Percentiles rank a stretch among this genome's conserved stretches.
Evolutionary conservation across 2,888 invertebrate species (phyloP).

Genomic region (Hydropsyche betteni): DNA sequence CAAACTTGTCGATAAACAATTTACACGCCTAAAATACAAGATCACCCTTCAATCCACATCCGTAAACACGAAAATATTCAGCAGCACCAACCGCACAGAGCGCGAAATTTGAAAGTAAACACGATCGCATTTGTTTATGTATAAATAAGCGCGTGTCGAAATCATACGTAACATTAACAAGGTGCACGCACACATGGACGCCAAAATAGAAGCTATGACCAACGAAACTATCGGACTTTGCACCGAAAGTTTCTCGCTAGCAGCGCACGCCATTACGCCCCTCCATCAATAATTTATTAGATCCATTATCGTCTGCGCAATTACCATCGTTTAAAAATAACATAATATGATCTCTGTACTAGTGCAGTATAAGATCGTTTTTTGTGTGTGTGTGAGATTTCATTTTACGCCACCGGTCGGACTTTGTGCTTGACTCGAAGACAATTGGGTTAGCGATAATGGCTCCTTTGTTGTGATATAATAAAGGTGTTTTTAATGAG

Average conservation of each 20-base stretch:
- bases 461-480: not conserved
- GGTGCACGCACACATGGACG: too few species aligned
- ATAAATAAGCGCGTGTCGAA: too few species aligned
- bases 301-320: not conserved
- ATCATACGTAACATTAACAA: too few species aligned
- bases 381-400: not conserved
- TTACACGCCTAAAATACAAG: too few species aligned
- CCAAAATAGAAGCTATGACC: slow-evolving; percentile 11
- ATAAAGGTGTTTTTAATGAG: not conserved
- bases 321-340: too few species aligned
- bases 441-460: slow-evolving; percentile 19
- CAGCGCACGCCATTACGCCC: not conserved
- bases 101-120: too few species aligned
- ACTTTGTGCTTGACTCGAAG: not conserved
- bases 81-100: too few species aligned
- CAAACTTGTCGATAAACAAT: too few species aligned
- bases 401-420: not conserved
- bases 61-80: too few species aligned
- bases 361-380: not conserved
- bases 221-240: slow-evolving; percentile 17
- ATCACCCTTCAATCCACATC: too few species aligned
- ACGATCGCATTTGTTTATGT: too few species aligned
- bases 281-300: not conserved
- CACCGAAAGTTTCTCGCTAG: slow-evolving; percentile 5
- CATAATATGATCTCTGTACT: too few species aligned